Conservation (phyloP, 1,140 invertebrate species). For the Ooceraea biroi region DNA sequence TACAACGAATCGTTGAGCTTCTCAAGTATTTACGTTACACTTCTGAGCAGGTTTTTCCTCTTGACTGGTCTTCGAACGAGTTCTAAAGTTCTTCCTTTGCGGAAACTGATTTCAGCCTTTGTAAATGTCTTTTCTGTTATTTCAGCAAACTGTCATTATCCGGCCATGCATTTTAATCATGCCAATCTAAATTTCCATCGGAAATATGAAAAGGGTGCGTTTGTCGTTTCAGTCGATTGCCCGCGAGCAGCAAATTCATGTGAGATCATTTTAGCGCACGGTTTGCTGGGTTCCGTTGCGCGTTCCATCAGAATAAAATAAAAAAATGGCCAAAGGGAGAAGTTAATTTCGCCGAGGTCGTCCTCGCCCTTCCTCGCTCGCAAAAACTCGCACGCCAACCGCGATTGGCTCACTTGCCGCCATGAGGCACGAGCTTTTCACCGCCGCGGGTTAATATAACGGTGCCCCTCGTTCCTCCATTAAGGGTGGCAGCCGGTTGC, state of each 20-base stretch:
- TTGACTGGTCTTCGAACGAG: background rate
- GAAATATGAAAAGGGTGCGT: constrained; percentile 21
- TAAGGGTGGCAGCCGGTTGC: constrained; percentile 40
- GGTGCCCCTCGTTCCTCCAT: constrained; percentile 11
- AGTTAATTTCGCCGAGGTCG: constrained; percentile 42
- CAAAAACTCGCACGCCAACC: constrained; percentile 48
- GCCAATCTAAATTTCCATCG: constrained; percentile 9
- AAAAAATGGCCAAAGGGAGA: constrained; percentile 9
- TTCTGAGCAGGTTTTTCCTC: background rate
- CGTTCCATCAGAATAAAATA: constrained; percentile 6
- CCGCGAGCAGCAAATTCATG: background rate
- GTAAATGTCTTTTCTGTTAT: constrained; percentile 26
- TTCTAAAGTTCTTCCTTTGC: background rate
- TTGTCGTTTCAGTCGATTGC: constrained; percentile 20
- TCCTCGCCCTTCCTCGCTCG: background rate
- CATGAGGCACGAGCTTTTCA: constrained; percentile 43
- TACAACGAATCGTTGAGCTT: too few relatives aligned
- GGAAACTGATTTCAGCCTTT: constrained; percentile 17
- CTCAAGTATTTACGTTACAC: background rate
- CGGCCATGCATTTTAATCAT: background rate
- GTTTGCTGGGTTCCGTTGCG: background rate
- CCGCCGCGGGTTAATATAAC: constrained; percentile 56
- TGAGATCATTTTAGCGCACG: constrained; percentile 34
- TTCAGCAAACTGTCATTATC: constrained; percentile 7
- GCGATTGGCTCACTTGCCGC: constrained; percentile 44